Evolutionary conservation across 2,113 vertebrate genomes (phyloP), one percentile per base, ranked within the genome.

Genomic region (Coryphaenoides rupestris): DNA sequence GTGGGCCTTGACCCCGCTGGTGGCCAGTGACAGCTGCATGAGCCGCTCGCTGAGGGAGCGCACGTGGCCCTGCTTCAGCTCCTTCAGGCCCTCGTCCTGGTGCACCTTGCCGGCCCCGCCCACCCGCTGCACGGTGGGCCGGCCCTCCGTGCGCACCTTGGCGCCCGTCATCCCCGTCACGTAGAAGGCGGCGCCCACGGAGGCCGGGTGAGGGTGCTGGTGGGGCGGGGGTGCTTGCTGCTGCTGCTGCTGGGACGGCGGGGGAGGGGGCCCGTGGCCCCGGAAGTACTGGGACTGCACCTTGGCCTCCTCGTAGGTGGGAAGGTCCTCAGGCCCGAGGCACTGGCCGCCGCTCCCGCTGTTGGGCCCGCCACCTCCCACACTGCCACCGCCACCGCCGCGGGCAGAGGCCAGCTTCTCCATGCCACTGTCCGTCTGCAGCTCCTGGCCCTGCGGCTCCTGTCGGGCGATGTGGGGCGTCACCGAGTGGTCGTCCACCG

Each of bases 51-150:
- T 98, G 70, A 99, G 88, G 4, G 97, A 99, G 15, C 97, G 92
- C 16, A 99, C 97, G 2, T 99, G 97, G n/a, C 97, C 97, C 73
- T 98, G 97, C 86, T 99, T 99, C 54, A 99, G 92, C 84, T 99
- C 97, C 89, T 95, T 94, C 1, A 99, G 92, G 45, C 95, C 97
- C 55, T 99, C 97, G 54, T 99, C 97, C 81, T 98, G 96, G 84
- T 95, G 97, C 66, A 98, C 95, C 28, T 93, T 93, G 0, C 93
- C 94, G 0, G 90, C 86, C 58, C 91, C 92, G 49, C 91, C 94
- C 21, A 96, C 91, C 6, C 96, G 85, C 88, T 98, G 97, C 26
- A 98, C 92, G 0, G 93, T 93, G 0, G 97, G 90, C 0, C 96
- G 91, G 55, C 97, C 97, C 68, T 98, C 97, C 0, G 96, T 98